Evolutionary conservation across 2,113 vertebrate genomes (phyloP), one percentile per base, ranked within the genome.

Genomic region (Canis aureus): DNA sequence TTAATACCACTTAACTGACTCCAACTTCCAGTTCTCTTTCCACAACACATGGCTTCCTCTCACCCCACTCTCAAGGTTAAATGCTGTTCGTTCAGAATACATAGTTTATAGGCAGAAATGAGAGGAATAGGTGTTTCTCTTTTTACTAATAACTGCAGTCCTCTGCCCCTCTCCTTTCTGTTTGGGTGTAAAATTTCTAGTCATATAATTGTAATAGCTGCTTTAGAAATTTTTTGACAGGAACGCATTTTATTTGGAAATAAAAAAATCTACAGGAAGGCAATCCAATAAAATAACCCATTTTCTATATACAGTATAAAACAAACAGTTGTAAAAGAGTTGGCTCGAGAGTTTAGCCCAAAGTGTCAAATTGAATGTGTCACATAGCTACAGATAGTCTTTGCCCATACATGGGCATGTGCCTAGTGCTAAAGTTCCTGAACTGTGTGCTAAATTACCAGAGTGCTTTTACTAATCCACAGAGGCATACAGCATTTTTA

Each of bases 171-270:
- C 17, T 55, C 11, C 8, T 92, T 66, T 78, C 49, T 80, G 3
- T 87, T 87, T 90, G 29, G 19, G 3, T 73, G 1, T 91, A 51
- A 80, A 69, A 32, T 87, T 74, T 71, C 80, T 88, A 64, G 60
- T 89, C 17, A 38, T 49, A 2, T 67, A 84, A 88, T 60, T 93
- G 51, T 93, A 69, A 67, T 53, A 85, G n/a, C 89, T n/a, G 27
- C 64, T 57, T 83, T 91, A 62, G 64, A 92, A 67, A 81, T 73
- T 92, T 96, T 96, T 88, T 64, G 85, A 82, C 53, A 78, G 35
- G 22, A 59, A 66, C 17, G 35, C 13, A 55, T 71, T 95, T 96
- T 88, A 83, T 82, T 29, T 86, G 81, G 43, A 92, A 97, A 86
- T 92, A 15, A 32, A 49, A 62, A 87, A 89, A 89, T 76, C 76